phyloP scores from a whole-genome alignment of 2,888 invertebrate species.

The Andrena minutula region DNA sequence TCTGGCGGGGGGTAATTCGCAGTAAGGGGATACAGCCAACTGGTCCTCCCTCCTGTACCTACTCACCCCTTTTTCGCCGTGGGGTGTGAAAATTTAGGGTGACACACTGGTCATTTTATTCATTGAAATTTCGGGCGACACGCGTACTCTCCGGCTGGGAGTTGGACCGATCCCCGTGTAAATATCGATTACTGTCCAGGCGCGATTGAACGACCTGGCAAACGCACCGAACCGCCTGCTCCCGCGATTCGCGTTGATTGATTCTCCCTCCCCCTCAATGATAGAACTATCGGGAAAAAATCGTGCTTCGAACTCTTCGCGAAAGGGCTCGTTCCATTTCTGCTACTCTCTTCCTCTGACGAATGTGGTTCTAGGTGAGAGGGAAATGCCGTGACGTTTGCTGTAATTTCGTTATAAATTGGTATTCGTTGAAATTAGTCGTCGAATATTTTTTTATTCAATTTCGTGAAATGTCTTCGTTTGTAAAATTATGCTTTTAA shows the following conservation, averaged over 20 bases:
- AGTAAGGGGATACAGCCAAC: slow-evolving; percentile 29
- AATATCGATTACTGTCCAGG: slow-evolving; percentile 55
- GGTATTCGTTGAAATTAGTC: too few species aligned
- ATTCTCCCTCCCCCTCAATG: slow-evolving; percentile 31
- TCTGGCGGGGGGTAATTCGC: slow-evolving; percentile 55
- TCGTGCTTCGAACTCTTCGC: slow-evolving; percentile 8
- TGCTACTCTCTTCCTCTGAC: not conserved
- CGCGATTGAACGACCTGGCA: slow-evolving; percentile 57
- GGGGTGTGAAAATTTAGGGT: slow-evolving; percentile 69
- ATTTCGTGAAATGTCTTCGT: too few species aligned
- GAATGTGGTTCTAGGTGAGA: not conserved
- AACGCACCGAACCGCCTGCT: slow-evolving; percentile 44
- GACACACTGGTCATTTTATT: slow-evolving; percentile 66
- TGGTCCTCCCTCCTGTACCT: not conserved
- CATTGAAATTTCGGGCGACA: slow-evolving; percentile 69
- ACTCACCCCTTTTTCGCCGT: slow-evolving; percentile 1
- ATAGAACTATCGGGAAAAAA: slow-evolving; percentile 22
- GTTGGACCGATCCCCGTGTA: slow-evolving; percentile 51
- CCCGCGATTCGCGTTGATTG: slow-evolving; percentile 42
- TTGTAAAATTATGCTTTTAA: too few species aligned
- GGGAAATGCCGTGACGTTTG: too few species aligned
- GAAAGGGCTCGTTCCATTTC: not conserved
- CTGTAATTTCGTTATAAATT: too few species aligned
- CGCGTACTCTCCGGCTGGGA: slow-evolving; percentile 32
- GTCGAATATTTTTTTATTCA: too few species aligned